phyloP scores from a whole-genome alignment of 2,888 invertebrate species.

The Tolmerus cingulatus region DNA sequence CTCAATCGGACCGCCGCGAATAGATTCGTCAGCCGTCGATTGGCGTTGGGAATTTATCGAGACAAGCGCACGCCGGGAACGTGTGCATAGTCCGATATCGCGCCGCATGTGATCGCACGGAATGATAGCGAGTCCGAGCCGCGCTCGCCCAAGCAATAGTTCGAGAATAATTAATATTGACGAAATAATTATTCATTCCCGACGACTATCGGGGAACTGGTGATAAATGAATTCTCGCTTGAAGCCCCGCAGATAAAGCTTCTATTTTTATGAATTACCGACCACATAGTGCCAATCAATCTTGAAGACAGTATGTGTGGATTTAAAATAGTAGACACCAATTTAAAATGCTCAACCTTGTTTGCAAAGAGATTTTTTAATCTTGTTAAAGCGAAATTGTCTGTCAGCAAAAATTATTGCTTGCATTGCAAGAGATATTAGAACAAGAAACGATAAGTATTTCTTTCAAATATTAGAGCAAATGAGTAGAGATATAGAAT shows the following conservation, averaged over 20 bases:
- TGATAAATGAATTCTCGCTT: neutral
- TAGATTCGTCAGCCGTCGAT: constrained; percentile 2
- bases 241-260: neutral
- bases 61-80: neutral
- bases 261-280: neutral
- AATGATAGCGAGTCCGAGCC: neutral
- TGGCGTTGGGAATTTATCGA: constrained; percentile 6
- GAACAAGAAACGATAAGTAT: neutral
- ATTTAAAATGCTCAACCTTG: neutral
- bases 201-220: neutral
- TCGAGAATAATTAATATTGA: neutral
- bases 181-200: neutral
- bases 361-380: neutral
- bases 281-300: neutral
- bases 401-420: neutral
- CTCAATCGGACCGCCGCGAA: neutral
- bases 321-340: neutral
- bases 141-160: neutral
- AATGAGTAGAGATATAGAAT: neutral
- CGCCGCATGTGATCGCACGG: neutral
- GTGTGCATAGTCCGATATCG: neutral
- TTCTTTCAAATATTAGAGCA: neutral
- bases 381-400: neutral
- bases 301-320: neutral
- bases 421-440: neutral